Evolutionary conservation across 30 jellyfish, hydroid and myxozoan species (phyloP).

Genomic region (Cassiopea andromeda): DNA sequence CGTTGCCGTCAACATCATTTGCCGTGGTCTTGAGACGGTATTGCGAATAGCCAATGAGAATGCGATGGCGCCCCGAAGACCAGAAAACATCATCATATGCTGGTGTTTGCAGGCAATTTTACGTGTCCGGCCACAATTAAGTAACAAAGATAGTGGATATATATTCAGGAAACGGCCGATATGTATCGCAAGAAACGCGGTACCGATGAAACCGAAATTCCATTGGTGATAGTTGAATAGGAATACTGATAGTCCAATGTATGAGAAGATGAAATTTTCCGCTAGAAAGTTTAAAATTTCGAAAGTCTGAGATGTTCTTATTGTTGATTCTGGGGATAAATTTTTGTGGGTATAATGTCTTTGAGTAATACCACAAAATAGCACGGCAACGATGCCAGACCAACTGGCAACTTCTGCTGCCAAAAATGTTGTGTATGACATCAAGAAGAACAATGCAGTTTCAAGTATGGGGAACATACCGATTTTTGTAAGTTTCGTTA

Average conservation of each 20-base stretch:
- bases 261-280: slow-evolving; percentile 97
- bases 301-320: slow-evolving; percentile 94
- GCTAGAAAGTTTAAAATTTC: slow-evolving; percentile 96
- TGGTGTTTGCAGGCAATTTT: slow-evolving; percentile 93
- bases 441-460: slow-evolving; percentile 94
- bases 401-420: slow-evolving; percentile 99
- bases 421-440: slow-evolving; percentile 98
- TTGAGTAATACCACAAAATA: slow-evolving; percentile 99
- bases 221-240: slow-evolving; percentile 94
- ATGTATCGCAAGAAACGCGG: slow-evolving; percentile 94
- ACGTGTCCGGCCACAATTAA: slow-evolving; percentile 90
- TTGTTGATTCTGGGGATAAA: slow-evolving; percentile 97
- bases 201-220: slow-evolving; percentile 98
- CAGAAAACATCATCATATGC: slow-evolving; percentile 95
- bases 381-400: slow-evolving; percentile 99
- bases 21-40: slow-evolving; percentile 97
- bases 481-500: slow-evolving; percentile 96
- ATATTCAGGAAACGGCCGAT: slow-evolving; percentile 90
- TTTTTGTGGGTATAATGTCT: slow-evolving; percentile 97
- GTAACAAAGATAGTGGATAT: slow-evolving; percentile 86
- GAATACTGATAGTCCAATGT: slow-evolving; percentile 96
- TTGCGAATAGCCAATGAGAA: slow-evolving; percentile 99
- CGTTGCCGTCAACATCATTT: slow-evolving; percentile 99
- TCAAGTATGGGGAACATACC: slow-evolving; percentile 99
- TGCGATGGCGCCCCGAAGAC: slow-evolving; percentile 99